phyloP scores from a whole-genome alignment of 2,113 vertebrate genomes.

The Herpailurus yagouaroundi region DNA sequence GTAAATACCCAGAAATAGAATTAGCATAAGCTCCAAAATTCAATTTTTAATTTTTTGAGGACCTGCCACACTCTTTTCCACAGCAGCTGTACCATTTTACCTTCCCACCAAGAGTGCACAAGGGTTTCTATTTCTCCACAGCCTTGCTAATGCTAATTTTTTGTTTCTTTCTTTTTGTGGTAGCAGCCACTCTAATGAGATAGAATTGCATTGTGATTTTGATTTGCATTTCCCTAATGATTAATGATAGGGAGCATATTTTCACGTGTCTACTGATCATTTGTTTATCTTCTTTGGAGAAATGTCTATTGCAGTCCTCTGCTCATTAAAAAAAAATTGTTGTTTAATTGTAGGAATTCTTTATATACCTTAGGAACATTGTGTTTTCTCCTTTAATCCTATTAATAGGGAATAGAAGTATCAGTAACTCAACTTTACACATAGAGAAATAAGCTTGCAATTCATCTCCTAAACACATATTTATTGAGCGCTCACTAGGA shows the following conservation, averaged over 20 bases:
- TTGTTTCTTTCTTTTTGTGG: neutral
- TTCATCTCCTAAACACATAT: neutral
- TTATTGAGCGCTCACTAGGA: neutral
- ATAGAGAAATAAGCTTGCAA: neutral
- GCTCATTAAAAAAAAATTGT: neutral
- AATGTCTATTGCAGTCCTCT: neutral
- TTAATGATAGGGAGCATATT: neutral
- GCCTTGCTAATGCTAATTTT: neutral
- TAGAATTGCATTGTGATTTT: neutral
- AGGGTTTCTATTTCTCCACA: neutral
- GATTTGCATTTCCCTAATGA: neutral
- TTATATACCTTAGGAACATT: neutral
- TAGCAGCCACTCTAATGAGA: neutral
- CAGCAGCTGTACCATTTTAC: neutral
- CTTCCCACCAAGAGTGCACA: neutral
- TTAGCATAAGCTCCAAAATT: too few species aligned
- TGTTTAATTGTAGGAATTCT: neutral
- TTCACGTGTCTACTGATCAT: neutral
- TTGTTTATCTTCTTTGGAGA: neutral
- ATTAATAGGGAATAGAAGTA: neutral
- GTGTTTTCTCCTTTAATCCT: neutral
- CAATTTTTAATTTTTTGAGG: slow-evolving; percentile 5
- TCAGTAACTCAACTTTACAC: neutral
- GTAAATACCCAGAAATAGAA: neutral
- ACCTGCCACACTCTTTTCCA: neutral